A percentile compares a stretch with the other conserved stretches of the same genome.
phyloP scores from a whole-genome alignment of 2,888 invertebrate species.

The Amblyteles armatorius region DNA sequence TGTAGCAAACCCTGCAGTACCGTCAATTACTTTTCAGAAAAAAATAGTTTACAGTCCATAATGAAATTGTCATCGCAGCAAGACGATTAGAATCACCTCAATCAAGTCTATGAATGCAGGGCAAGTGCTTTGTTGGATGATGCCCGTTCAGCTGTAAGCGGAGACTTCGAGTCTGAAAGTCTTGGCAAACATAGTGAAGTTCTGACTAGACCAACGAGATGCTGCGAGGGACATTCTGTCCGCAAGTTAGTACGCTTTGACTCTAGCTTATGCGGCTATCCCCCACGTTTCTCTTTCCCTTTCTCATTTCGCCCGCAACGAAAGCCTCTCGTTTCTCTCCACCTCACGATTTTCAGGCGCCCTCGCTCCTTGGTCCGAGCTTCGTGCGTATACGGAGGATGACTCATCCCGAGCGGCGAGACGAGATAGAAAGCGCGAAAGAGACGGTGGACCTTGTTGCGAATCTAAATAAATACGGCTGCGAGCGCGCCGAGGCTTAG shows the following conservation, averaged over 20 bases:
- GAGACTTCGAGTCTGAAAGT: constrained; percentile 22
- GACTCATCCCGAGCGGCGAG: constrained; percentile 64
- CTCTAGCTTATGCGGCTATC: constrained; percentile 26
- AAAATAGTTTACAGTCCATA: too few relatives aligned
- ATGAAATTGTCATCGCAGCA: constrained; percentile 21
- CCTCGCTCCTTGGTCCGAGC: constrained; percentile 65
- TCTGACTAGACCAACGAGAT: constrained; percentile 6
- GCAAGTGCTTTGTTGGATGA: neutral
- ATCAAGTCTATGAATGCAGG: neutral
- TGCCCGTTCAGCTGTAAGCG: neutral
- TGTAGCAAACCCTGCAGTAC: too few relatives aligned
- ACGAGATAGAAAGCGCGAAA: constrained; percentile 47
- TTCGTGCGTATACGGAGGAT: constrained; percentile 56
- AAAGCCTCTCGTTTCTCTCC: constrained; percentile 67
- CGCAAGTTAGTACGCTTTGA: constrained; percentile 14
- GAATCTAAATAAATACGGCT: constrained; percentile 80
- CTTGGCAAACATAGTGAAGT: constrained; percentile 43
- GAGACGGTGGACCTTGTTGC: constrained; percentile 75
- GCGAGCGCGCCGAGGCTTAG: constrained; percentile 61
- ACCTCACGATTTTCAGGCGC: constrained; percentile 53
- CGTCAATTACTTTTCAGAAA: too few relatives aligned
- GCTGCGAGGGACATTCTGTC: constrained; percentile 18
- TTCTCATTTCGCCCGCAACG: constrained; percentile 59
- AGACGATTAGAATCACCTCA: neutral
- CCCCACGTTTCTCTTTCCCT: constrained; percentile 50